Evolutionary conservation across 2,113 vertebrate genomes (phyloP).

Genomic region (Calonectris borealis): DNA sequence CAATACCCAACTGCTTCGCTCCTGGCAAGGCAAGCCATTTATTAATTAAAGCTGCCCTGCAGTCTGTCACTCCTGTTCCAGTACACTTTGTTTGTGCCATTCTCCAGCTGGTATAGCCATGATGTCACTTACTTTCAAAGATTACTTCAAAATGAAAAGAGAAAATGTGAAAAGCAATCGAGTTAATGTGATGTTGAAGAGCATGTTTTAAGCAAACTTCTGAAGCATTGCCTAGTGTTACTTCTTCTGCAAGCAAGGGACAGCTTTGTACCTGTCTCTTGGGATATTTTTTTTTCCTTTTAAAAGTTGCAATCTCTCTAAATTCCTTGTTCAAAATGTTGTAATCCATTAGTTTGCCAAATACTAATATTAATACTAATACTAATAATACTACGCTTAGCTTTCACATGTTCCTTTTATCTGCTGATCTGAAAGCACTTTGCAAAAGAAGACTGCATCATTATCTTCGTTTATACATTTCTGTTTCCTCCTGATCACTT

Average conservation of each 20-base stretch:
- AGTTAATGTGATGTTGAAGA: neutral
- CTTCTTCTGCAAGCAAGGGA: neutral
- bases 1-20: neutral
- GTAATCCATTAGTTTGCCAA: neutral
- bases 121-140: neutral
- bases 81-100: constrained; percentile 14
- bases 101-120: constrained; percentile 17
- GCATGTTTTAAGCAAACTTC: neutral
- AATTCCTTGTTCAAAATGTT: neutral
- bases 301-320: neutral
- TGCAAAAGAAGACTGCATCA: neutral
- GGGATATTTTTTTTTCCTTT: neutral
- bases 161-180: neutral
- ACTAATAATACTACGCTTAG: neutral
- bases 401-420: neutral
- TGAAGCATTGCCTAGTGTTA: neutral
- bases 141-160: neutral
- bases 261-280: neutral
- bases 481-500: neutral
- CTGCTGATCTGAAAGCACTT: neutral
- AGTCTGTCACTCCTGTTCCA: constrained; percentile 28
- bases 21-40: constrained; percentile 8
- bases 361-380: neutral
- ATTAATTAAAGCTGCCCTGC: constrained; percentile 45
- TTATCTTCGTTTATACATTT: neutral